phyloP scores from a whole-genome alignment of 2,888 invertebrate genomes.

The Drepanosiphum platanoidis region DNA sequence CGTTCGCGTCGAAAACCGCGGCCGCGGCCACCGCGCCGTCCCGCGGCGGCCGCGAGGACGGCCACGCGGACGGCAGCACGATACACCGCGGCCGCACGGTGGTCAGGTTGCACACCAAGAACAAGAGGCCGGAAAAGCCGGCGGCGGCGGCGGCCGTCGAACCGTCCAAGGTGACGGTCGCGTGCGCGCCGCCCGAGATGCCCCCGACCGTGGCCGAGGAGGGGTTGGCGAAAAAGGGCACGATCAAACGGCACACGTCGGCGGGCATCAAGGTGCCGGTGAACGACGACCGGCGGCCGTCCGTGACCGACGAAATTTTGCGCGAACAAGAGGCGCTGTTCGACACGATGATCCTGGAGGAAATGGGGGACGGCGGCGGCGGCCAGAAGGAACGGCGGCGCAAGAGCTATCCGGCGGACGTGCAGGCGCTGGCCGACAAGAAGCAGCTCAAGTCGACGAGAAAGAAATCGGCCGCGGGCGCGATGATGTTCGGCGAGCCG shows the following conservation, averaged over 20 bases:
- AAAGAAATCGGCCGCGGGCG: slow-evolving; percentile 41
- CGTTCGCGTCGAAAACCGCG: neutral
- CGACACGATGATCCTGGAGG: slow-evolving; percentile 64
- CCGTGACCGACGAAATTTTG: slow-evolving; percentile 66
- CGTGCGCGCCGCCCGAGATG: neutral
- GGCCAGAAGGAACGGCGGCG: slow-evolving; percentile 31
- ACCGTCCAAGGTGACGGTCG: neutral
- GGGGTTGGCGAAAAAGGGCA: slow-evolving; percentile 65
- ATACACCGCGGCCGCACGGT: slow-evolving; percentile 79
- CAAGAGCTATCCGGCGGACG: slow-evolving; percentile 50
- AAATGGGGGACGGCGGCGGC: slow-evolving; percentile 63
- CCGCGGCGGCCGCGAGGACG: neutral
- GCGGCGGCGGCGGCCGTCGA: slow-evolving; percentile 64
- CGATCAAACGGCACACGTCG: slow-evolving; percentile 64
- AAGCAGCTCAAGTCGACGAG: slow-evolving; percentile 4
- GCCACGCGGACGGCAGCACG: slow-evolving; percentile 66
- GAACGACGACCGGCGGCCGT: slow-evolving; percentile 40
- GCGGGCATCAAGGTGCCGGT: slow-evolving; percentile 67
- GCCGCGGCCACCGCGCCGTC: neutral
- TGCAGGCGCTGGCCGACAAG: too few species aligned
- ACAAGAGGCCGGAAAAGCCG: slow-evolving; percentile 63
- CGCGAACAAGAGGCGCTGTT: slow-evolving; percentile 64
- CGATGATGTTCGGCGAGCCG: slow-evolving; percentile 64
- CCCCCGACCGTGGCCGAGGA: slow-evolving; percentile 5
- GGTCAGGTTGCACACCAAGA: slow-evolving; percentile 76